Base-by-base conservation (phyloP, 2,797 vertebrate species). In the Zalophus californianus region DNA sequence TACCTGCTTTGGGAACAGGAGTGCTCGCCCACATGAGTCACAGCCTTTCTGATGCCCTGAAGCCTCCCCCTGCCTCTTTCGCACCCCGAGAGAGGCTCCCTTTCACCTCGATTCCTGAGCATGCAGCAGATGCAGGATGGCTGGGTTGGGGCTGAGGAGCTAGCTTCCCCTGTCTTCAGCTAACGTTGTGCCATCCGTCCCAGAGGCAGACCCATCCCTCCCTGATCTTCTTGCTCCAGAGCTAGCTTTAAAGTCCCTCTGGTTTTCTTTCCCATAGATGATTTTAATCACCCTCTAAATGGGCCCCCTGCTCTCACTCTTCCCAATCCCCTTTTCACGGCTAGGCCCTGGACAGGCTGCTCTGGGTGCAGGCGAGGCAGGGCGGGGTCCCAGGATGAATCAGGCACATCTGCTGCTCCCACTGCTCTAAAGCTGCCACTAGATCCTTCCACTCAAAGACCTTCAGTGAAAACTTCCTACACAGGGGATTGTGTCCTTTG, bases 221-320 rank as follows among this genome's bases (percentile, higher is more conserved):
- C 56, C 68, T 38, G 35, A 77, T 62, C 75, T 25, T 88, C 86
- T 94, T 80, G 48, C 41, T 96, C 41, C 54, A 73, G 85, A 68
- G 35, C 50, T 14, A 86, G 92, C 32, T 93, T 95, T 75, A 72
- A 88, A 95, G 92, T 68, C 8, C 50, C 56, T 91, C 60, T 68
- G 41, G 70, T 91, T 85, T 91, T 90, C 75, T 60, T 73, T 72
- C 54, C 54, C 66, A 38, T 7, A 10, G 50, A 52, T 62, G 75
- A 78, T 94, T 95, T 88, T 58, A 29, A 86, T 68, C 52, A 41
- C 27, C 29, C 48, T 18, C 6, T 75, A 79, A 75, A 20, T 35
- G 27, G 44, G 84, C 27, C 11, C 84, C 35, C 56, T 32, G 58
- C 44, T 78, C 86, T 66, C n/a, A 83, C 35, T 66, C 9, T 14